Evolutionary conservation across 1,140 invertebrate genomes (phyloP).

Genomic region (Anagrus nilaparvatae): DNA sequence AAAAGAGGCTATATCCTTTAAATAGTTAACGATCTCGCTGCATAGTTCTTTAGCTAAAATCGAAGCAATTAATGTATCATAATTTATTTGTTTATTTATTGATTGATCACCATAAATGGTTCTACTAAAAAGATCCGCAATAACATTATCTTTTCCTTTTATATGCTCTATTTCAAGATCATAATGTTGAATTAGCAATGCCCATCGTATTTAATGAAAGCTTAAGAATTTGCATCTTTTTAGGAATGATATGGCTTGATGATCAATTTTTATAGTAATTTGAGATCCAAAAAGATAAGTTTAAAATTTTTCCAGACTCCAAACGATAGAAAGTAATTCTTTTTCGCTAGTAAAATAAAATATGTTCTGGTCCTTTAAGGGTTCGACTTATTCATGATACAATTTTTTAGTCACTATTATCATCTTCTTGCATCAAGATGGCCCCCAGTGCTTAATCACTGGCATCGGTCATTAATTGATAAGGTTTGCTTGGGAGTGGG

Average conservation of each 20-base stretch:
- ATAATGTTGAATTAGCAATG: slow-evolving; percentile 4
- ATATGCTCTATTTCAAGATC: slow-evolving; percentile 1
- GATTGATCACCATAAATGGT: too few relatives aligned
- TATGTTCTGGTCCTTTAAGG: background rate
- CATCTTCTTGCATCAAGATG: background rate
- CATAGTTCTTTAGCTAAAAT: too few relatives aligned
- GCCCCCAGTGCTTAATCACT: background rate
- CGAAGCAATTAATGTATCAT: too few relatives aligned
- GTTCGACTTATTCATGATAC: background rate
- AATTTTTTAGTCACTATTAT: background rate
- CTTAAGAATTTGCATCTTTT: background rate
- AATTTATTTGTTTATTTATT: too few relatives aligned
- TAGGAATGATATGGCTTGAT: slow-evolving; percentile 1
- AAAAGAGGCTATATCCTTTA: too few relatives aligned
- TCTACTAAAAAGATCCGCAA: slow-evolving; percentile 7
- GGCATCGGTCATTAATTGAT: background rate
- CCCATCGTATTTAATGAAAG: background rate
- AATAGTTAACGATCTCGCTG: too few relatives aligned
- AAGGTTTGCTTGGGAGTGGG: background rate
- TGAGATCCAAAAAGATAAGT: background rate
- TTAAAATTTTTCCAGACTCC: slow-evolving; percentile 1
- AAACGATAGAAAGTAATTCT: slow-evolving; percentile 1
- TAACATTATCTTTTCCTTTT: slow-evolving; percentile 1
- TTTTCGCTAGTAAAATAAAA: slow-evolving; percentile 1
- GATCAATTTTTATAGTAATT: background rate